Conservation (phyloP, 2,888 invertebrate species). For the Eucriotettix oculatus region DNA sequence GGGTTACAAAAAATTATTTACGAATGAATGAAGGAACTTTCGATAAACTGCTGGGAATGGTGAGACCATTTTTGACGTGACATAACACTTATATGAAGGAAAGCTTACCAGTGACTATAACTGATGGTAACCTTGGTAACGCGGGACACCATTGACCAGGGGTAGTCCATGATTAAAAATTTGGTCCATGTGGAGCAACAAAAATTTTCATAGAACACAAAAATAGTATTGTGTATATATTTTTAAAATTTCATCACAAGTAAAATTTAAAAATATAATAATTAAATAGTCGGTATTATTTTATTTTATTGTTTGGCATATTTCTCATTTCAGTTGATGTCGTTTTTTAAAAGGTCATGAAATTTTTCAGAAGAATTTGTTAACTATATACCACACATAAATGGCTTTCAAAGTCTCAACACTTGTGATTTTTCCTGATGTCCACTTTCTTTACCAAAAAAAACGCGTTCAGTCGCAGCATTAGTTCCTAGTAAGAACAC, state of each 20-base stretch:
- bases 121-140: not conserved
- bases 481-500: not conserved
- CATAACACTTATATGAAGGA: too few relatives aligned
- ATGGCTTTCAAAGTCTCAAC: not conserved
- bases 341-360: not conserved
- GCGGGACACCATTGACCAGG: not conserved
- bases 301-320: not conserved
- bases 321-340: not conserved
- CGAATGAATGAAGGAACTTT: too few relatives aligned
- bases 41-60: too few relatives aligned
- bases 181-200: too few relatives aligned
- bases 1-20: too few relatives aligned
- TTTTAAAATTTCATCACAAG: not conserved
- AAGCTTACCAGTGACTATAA: too few relatives aligned
- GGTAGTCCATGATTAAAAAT: not conserved
- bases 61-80: too few relatives aligned
- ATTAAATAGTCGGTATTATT: not conserved
- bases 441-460: too few relatives aligned
- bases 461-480: too few relatives aligned
- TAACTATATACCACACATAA: not conserved
- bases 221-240: not conserved
- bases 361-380: not conserved
- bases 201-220: too few relatives aligned
- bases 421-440: not conserved
- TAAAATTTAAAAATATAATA: not conserved